Evolutionary conservation across 2,888 invertebrate species (phyloP).

Genomic region (Pheosia tremula): DNA sequence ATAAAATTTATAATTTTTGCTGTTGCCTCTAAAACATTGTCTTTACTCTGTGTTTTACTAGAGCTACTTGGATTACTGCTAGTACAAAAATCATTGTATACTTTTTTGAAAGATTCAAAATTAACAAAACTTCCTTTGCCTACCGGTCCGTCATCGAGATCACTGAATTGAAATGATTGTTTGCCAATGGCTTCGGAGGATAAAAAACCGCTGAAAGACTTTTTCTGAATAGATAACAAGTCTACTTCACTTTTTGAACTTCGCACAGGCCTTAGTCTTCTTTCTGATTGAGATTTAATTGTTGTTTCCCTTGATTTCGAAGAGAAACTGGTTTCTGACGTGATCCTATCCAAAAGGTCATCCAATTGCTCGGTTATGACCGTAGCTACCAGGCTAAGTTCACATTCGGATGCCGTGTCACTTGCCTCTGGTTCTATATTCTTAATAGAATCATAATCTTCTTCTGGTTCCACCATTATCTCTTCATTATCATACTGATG

Average conservation of each 20-base stretch:
- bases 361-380: constrained; percentile 50
- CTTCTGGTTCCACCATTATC: constrained; percentile 52
- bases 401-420: constrained; percentile 46
- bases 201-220: constrained; percentile 28
- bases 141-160: constrained; percentile 41
- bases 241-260: constrained; percentile 41
- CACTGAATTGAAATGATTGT: constrained; percentile 41
- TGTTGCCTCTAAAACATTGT: constrained; percentile 48
- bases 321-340: constrained; percentile 31
- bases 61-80: constrained; percentile 5
- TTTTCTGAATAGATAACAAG: constrained; percentile 38
- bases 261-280: constrained; percentile 17
- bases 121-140: constrained; percentile 33
- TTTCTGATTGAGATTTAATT: constrained; percentile 8
- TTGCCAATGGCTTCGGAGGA: constrained; percentile 20
- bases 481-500: constrained; percentile 47
- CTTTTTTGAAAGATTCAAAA: constrained; percentile 22
- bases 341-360: constrained; percentile 48
- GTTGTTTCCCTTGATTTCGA: constrained; percentile 22
- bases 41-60: constrained; percentile 25
- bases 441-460: constrained; percentile 29
- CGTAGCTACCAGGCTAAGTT: constrained; percentile 44
- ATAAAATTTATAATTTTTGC: constrained; percentile 59
- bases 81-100: constrained; percentile 29
- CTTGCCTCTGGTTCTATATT: constrained; percentile 29